Evolutionary conservation across 2,113 vertebrate species (phyloP).

Genomic region (Chlamydotis undulata): DNA sequence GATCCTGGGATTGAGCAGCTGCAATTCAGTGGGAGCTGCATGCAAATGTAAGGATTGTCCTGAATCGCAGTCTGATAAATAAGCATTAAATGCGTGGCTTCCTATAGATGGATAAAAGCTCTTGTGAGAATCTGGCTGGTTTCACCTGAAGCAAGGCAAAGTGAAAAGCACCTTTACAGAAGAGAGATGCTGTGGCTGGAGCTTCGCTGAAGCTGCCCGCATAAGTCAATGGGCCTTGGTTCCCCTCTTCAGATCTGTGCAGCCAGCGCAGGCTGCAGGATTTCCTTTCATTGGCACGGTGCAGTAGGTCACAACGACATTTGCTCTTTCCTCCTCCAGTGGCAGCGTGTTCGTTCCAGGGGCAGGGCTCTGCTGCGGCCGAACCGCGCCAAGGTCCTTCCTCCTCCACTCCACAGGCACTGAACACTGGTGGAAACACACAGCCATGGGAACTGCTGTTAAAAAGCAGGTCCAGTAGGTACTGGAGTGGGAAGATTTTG

Average conservation of each 20-base stretch:
- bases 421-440: too few species aligned
- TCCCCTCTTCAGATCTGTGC: rapidly evolving
- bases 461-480: background rate
- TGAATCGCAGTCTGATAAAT: background rate
- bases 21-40: background rate
- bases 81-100: background rate
- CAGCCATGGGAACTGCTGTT: background rate
- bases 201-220: background rate
- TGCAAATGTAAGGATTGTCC: background rate
- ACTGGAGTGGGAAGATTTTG: background rate
- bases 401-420: rapidly evolving
- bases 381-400: background rate
- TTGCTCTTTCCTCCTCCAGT: background rate
- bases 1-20: background rate
- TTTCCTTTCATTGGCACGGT: background rate
- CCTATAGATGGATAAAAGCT: background rate
- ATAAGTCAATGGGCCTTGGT: rapidly evolving
- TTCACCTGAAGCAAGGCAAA: background rate
- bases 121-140: background rate
- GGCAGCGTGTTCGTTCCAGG: background rate
- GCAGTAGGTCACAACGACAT: rapidly evolving
- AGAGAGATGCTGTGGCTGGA: background rate
- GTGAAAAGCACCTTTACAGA: background rate
- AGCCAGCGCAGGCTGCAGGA: background rate
- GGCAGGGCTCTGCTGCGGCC: background rate